Conservation (phyloP, 2,113 vertebrate genomes). For the Danionella cerebrum region DNA sequence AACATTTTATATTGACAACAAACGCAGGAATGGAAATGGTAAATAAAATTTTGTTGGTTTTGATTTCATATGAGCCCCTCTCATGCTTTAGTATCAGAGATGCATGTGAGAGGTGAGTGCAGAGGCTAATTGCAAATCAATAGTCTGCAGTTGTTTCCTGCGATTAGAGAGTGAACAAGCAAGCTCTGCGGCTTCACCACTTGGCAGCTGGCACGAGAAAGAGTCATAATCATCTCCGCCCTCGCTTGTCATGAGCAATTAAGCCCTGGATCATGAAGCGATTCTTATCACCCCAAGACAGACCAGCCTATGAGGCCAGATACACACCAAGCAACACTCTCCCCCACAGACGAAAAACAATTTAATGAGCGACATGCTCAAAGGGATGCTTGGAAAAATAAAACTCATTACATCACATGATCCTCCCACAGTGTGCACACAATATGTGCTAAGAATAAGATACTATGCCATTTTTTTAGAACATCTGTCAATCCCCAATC, state of each 20-base stretch:
- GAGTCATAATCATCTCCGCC: slow-evolving; percentile 24
- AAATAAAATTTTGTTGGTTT: slow-evolving; percentile 15
- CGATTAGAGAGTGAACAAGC: not conserved
- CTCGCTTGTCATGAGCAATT: slow-evolving; percentile 26
- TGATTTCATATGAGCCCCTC: slow-evolving; percentile 2
- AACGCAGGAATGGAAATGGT: not conserved
- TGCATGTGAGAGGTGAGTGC: not conserved
- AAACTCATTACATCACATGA: not conserved
- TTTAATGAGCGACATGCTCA: not conserved
- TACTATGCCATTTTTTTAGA: not conserved
- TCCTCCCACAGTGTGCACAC: not conserved
- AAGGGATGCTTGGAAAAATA: not conserved
- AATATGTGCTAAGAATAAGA: not conserved
- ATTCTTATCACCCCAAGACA: slow-evolving; percentile 24
- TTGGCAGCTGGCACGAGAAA: slow-evolving; percentile 27
- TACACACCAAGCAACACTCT: not conserved
- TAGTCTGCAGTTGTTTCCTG: slow-evolving; percentile 20
- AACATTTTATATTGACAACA: too few relatives aligned
- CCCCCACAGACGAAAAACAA: not conserved
- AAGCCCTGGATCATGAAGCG: slow-evolving; percentile 25
- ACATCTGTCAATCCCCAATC: not conserved
- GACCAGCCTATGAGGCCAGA: slow-evolving; percentile 1
- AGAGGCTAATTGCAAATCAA: slow-evolving; percentile 31
- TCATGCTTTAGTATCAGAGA: slow-evolving; percentile 1
- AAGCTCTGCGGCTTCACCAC: not conserved